Evolutionary conservation across 2,888 invertebrate species (phyloP).

Genomic region (Drosophila macrothrix): DNA sequence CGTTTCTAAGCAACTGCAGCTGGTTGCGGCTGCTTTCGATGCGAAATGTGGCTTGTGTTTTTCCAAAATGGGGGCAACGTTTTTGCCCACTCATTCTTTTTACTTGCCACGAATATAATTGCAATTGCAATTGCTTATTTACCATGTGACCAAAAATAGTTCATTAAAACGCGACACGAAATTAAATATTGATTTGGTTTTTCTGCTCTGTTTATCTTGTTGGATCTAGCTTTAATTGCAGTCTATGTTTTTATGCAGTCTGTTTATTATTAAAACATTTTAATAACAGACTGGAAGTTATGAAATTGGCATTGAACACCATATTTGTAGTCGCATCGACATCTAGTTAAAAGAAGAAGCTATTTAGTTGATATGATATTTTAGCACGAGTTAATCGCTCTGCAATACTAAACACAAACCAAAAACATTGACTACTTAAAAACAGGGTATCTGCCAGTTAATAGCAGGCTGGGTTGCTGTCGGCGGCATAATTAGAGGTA

Average conservation of each 20-base stretch:
- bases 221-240: neutral
- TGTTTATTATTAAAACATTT: neutral
- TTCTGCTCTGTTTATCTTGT: neutral
- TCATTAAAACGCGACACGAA: constrained; percentile 67
- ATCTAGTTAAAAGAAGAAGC: neutral
- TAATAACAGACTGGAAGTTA: neutral
- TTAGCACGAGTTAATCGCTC: neutral
- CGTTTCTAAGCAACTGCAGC: constrained; percentile 19
- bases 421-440: neutral
- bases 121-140: constrained; percentile 64
- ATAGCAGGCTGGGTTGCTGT: neutral
- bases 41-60: constrained; percentile 26
- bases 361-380: neutral
- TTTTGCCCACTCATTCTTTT: constrained; percentile 27
- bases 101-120: constrained; percentile 24
- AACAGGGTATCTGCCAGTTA: constrained; percentile 20
- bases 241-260: neutral
- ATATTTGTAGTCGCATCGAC: neutral
- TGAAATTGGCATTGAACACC: neutral
- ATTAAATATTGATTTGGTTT: constrained; percentile 47
- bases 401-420: neutral
- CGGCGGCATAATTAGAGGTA: constrained; percentile 66
- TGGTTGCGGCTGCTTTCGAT: constrained; percentile 55
- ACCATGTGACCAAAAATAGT: constrained; percentile 63
- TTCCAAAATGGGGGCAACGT: constrained; percentile 50